Conservation (phyloP, 2,888 invertebrate genomes). For the Pammene aurita region DNA sequence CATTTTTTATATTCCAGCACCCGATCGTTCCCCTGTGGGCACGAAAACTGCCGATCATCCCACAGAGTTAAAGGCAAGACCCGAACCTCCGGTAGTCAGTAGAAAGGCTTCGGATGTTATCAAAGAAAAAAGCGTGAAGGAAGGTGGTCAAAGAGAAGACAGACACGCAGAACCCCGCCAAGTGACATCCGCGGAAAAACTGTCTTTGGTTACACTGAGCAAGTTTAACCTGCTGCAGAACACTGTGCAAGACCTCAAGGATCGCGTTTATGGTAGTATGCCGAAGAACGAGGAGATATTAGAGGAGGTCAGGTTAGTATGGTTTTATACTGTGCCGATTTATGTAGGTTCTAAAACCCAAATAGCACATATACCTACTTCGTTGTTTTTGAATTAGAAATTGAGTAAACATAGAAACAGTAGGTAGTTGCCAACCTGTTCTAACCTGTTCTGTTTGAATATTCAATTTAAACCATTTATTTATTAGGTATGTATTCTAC, state of each 20-base stretch:
- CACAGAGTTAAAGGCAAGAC: not conserved
- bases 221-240: conserved; percentile 71
- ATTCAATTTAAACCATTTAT: too few species aligned
- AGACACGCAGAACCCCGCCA: not conserved
- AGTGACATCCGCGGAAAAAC: conserved; percentile 55
- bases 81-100: not conserved
- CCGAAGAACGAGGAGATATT: conserved; percentile 73
- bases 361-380: too few species aligned
- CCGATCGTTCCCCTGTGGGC: not conserved
- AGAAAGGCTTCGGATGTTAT: not conserved
- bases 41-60: not conserved
- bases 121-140: not conserved
- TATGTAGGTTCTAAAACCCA: not conserved
- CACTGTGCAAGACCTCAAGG: conserved; percentile 66
- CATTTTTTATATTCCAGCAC: not conserved
- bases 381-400: too few species aligned
- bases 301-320: conserved; percentile 69
- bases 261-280: conserved; percentile 70
- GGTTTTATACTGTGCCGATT: not conserved
- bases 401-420: too few species aligned
- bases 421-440: too few species aligned
- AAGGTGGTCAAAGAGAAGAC: not conserved
- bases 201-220: conserved; percentile 75
- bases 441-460: too few species aligned
- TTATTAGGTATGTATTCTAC: too few species aligned